Evolutionary conservation across 2,797 vertebrate genomes (phyloP).

Genomic region (Prunella strophiata): DNA sequence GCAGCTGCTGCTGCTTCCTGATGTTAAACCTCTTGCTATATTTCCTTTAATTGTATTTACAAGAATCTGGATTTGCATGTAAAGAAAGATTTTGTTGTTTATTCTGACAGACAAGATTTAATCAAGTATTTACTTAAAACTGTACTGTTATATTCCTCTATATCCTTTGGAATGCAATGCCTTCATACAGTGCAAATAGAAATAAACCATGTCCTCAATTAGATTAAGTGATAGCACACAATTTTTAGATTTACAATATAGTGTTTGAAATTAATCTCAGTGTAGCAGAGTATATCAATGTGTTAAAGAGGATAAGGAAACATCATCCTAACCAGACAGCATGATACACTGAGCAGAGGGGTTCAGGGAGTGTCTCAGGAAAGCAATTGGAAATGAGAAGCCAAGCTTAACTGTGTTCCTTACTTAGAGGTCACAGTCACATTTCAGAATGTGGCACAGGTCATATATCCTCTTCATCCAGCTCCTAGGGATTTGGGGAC

Average conservation of each 20-base stretch:
- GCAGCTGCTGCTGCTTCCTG: neutral
- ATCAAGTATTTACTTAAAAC: conserved; percentile 21
- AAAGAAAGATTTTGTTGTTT: conserved; percentile 21
- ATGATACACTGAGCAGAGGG: neutral
- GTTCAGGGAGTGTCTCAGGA: neutral
- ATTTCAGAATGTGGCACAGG: neutral
- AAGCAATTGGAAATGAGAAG: neutral
- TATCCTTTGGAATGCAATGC: neutral
- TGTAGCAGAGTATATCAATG: neutral
- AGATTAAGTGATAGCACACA: neutral
- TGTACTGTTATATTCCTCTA: neutral
- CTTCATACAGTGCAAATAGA: neutral
- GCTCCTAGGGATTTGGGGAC: neutral
- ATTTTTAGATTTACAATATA: neutral
- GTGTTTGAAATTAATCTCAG: neutral
- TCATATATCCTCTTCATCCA: neutral
- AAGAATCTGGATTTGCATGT: conserved; percentile 14
- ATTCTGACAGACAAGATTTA: conserved; percentile 2
- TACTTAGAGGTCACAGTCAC: neutral
- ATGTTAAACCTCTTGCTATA: conserved; percentile 2
- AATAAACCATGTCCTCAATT: neutral
- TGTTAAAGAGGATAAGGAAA: neutral
- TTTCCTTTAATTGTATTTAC: conserved; percentile 18
- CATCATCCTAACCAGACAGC: neutral
- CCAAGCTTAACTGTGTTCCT: neutral